Conservation (phyloP, 2,113 vertebrate genomes). For the Atlantisia rogersi region DNA sequence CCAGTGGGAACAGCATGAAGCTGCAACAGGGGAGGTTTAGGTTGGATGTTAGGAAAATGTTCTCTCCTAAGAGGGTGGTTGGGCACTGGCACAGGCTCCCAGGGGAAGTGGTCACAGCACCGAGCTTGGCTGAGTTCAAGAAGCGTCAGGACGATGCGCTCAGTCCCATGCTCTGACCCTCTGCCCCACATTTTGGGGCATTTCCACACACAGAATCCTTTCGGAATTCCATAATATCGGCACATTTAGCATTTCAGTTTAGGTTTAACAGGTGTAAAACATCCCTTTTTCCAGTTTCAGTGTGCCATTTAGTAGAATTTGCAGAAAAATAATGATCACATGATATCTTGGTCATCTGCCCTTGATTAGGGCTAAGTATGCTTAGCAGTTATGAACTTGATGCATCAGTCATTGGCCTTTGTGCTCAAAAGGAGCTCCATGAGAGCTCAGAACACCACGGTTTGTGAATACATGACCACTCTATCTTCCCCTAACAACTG, state of each 20-base stretch:
- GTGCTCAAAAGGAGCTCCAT: neutral
- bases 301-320: neutral
- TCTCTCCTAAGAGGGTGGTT: too few species aligned
- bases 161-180: too few species aligned
- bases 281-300: neutral
- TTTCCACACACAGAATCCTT: neutral
- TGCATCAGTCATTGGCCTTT: neutral
- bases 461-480: fast-evolving
- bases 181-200: neutral
- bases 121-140: too few species aligned
- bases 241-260: neutral
- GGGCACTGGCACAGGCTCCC: too few species aligned
- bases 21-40: too few species aligned
- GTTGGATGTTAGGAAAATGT: too few species aligned
- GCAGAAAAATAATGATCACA: neutral
- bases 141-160: too few species aligned
- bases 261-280: neutral
- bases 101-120: too few species aligned
- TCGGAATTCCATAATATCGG: neutral
- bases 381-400: neutral
- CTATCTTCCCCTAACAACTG: neutral
- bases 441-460: neutral
- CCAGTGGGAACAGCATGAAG: too few species aligned
- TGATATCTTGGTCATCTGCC: neutral
- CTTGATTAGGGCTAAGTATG: neutral